A percentile compares a stretch with the other conserved stretches of the same genome.
Evolutionary conservation across 37 sponge, comb jelly and placozoan genomes (phyloP).

Genomic region (Cladorhizidae sp.): DNA sequence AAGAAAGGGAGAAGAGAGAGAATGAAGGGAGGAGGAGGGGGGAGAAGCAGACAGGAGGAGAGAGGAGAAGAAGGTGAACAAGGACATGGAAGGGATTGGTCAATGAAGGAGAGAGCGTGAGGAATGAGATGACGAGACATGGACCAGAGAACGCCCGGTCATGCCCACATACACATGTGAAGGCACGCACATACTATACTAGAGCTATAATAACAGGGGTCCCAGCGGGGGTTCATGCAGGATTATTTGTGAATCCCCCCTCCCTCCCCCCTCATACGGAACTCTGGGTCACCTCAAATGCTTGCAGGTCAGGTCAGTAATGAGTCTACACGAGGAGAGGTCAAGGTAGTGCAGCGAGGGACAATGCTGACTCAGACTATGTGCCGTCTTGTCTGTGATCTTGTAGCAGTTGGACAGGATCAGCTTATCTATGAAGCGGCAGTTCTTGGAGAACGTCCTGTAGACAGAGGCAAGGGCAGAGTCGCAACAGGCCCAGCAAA

Average conservation of each 20-base stretch:
- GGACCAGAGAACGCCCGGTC: too few relatives aligned
- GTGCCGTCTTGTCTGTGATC: conserved; percentile 68
- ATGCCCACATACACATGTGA: too few relatives aligned
- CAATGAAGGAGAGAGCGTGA: not conserved
- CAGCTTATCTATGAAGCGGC: conserved; percentile 83
- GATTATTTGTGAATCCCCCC: too few relatives aligned
- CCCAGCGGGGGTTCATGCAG: too few relatives aligned
- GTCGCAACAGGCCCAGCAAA: too few relatives aligned
- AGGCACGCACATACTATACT: too few relatives aligned
- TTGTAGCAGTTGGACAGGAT: conserved; percentile 72
- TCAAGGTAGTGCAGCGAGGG: conserved; percentile 66
- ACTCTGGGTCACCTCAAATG: conserved; percentile 61
- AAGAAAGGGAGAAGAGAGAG: not conserved
- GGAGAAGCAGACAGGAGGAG: conserved; percentile 13
- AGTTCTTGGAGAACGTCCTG: conserved; percentile 80
- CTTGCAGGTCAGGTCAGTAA: conserved; percentile 68
- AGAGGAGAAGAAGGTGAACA: not conserved
- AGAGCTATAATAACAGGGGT: too few relatives aligned
- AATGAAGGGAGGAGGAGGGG: conserved; percentile 22
- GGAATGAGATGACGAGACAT: not conserved
- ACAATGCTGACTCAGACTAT: conserved; percentile 71
- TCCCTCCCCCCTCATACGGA: too few relatives aligned
- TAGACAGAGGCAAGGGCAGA: too few relatives aligned
- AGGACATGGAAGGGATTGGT: not conserved
- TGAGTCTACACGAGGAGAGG: conserved; percentile 72